Conservation (phyloP, 53 echinoderm and acorn worm genomes). For the Paelopatides confundens region DNA sequence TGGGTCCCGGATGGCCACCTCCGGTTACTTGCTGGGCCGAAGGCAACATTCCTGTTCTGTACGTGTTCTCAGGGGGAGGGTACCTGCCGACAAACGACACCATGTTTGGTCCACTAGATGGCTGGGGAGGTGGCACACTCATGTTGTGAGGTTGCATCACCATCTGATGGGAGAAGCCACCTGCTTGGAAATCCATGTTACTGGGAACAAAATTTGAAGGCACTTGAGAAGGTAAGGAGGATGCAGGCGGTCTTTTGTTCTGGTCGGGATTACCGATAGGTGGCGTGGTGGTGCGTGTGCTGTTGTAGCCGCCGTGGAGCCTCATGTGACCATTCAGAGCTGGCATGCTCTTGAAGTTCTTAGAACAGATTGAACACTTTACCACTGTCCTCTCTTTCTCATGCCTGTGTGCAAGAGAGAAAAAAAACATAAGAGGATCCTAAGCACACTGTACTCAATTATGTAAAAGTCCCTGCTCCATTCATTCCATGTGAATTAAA, state of each 20-base stretch:
- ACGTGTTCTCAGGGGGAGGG: slow-evolving; percentile 13
- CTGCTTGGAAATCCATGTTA: slow-evolving; percentile 36
- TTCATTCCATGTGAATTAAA: no score
- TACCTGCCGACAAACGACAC: slow-evolving; percentile 33
- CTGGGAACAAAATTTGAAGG: slow-evolving; percentile 30
- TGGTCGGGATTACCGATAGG: not conserved
- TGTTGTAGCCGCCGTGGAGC: slow-evolving; percentile 99
- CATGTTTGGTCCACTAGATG: slow-evolving; percentile 29
- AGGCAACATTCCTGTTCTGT: slow-evolving; percentile 3
- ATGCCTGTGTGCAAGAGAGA: slow-evolving; percentile 48
- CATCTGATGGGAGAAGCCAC: slow-evolving; percentile 26
- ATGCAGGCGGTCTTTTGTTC: slow-evolving; percentile 22
- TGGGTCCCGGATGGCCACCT: not conserved
- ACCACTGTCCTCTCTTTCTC: slow-evolving; percentile 82
- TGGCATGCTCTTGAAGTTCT: slow-evolving; percentile 99
- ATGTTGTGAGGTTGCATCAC: slow-evolving; percentile 31
- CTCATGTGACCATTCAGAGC: slow-evolving; percentile 99
- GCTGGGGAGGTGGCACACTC: slow-evolving; percentile 32
- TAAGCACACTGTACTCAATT: no score
- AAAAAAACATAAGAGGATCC: not conserved
- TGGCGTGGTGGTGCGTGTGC: slow-evolving; percentile 63
- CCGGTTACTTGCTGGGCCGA: slow-evolving; percentile 14
- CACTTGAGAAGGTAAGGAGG: slow-evolving; percentile 18
- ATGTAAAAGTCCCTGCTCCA: no score
- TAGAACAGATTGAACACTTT: slow-evolving; percentile 92